These are phyloP conservation scores for Battus philenor DNA, from an alignment of 1,140 invertebrate genomes.

Conservation along the genomic window DNA sequence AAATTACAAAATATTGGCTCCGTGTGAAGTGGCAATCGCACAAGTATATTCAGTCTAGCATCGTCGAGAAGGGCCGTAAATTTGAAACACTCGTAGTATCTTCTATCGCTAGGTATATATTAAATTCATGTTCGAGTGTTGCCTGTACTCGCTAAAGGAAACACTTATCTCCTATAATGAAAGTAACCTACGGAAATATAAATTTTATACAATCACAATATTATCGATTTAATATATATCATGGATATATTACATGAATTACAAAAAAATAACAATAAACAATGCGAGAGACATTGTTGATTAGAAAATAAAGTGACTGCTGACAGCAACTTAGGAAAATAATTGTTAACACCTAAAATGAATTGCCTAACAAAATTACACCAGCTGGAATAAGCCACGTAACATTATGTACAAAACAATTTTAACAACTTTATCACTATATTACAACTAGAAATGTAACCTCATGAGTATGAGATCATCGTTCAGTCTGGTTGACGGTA, in stretches of 20 bases:
- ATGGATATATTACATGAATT: conserved; percentile 59
- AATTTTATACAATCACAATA: conserved; percentile 54
- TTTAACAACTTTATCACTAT: conserved; percentile 49
- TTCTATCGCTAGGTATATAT: conserved; percentile 46
- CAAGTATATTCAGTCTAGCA: conserved; percentile 55
- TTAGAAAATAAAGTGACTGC: conserved; percentile 55
- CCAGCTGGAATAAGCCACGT: conserved; percentile 22
- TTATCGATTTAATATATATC: conserved; percentile 56
- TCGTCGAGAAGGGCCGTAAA: conserved; percentile 44
- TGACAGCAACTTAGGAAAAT: conserved; percentile 33
- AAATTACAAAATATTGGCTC: conserved; percentile 29
- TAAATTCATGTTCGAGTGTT: conserved; percentile 69
- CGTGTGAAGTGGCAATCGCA: conserved; percentile 24
- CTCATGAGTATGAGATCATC: conserved; percentile 42
- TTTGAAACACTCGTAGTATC: conserved; percentile 22
- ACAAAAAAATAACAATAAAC: conserved; percentile 40
- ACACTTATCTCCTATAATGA: conserved; percentile 48
- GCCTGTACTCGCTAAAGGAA: conserved; percentile 58
- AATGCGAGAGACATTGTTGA: too few species aligned
- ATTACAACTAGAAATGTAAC: conserved; percentile 35
- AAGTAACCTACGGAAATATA: conserved; percentile 50
- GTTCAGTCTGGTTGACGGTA: conserved; percentile 38
- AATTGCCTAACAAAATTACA: conserved; percentile 32
- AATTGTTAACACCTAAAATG: conserved; percentile 41
- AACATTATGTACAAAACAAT: conserved; percentile 66